These are phyloP conservation scores for Candidula unifasciata DNA, from an alignment of 2,888 invertebrate species.

Conservation along the genomic window DNA sequence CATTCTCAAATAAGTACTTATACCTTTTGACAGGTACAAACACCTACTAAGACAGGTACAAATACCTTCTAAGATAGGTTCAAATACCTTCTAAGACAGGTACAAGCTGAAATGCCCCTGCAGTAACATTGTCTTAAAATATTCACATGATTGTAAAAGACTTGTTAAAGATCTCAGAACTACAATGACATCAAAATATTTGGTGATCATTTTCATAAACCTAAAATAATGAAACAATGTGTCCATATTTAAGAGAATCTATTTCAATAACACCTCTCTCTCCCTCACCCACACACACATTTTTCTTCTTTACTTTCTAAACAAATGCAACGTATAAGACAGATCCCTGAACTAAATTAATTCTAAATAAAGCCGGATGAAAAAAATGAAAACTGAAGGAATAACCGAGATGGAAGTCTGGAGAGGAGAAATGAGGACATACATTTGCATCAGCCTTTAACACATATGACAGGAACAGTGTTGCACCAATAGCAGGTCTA, in stretches of 20 bases:
- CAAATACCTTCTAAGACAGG: no score
- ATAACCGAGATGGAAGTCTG: not conserved
- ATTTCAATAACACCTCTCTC: not conserved
- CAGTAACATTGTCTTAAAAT: no score
- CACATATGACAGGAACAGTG: conserved; percentile 10
- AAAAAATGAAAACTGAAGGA: conserved; percentile 8
- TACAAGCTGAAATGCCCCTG: no score
- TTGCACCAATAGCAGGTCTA: not conserved
- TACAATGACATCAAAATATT: no score
- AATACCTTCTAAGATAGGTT: no score
- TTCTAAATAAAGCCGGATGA: not conserved
- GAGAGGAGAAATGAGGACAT: not conserved
- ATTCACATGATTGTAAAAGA: no score
- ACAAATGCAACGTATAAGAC: not conserved
- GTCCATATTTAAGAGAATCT: not conserved
- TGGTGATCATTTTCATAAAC: no score
- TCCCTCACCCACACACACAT: no score
- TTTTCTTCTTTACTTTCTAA: not conserved
- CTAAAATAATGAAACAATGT: not conserved
- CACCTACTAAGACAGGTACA: no score
- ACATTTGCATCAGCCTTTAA: not conserved
- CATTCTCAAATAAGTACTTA: no score
- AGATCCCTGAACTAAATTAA: conserved; percentile 11
- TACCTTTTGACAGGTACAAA: no score
- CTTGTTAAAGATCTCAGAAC: no score